Evolutionary conservation across 1,140 invertebrate genomes (phyloP).

Genomic region (Bemisia tabaci): DNA sequence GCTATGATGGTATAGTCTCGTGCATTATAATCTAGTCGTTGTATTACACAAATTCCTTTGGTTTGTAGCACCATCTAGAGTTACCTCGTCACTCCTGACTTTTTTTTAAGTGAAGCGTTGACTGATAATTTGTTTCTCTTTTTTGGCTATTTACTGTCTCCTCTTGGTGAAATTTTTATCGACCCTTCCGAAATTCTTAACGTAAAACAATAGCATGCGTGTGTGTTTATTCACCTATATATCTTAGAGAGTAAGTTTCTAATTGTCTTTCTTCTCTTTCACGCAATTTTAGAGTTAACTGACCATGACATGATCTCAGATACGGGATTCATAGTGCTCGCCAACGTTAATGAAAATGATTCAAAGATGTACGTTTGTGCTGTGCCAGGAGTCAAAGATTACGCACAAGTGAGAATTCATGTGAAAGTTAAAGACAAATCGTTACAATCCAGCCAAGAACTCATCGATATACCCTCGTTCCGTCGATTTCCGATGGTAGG

Average conservation of each 20-base stretch:
- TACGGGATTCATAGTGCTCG: neutral
- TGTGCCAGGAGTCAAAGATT: neutral
- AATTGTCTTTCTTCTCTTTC: neutral
- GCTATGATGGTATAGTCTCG: no score
- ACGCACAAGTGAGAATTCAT: neutral
- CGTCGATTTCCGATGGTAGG: no score
- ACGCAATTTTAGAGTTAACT: neutral
- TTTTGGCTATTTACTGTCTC: no score
- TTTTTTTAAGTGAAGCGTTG: no score
- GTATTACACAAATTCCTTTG: no score
- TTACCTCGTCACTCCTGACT: no score
- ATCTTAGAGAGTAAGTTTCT: neutral
- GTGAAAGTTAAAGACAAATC: neutral
- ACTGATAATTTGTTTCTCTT: no score
- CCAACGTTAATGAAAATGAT: neutral
- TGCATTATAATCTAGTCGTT: no score
- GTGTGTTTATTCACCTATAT: neutral
- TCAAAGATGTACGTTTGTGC: neutral
- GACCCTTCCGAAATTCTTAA: no score
- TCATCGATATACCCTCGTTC: neutral
- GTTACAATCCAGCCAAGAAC: neutral
- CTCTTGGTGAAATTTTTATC: no score
- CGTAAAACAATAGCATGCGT: no score
- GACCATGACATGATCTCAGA: neutral
- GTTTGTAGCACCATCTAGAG: no score